Percentiles rank a stretch among this genome's conserved stretches.
These are phyloP conservation scores for Phyllotreta cruciferae DNA, from an alignment of 2,888 invertebrate genomes.

Conservation along the genomic window DNA sequence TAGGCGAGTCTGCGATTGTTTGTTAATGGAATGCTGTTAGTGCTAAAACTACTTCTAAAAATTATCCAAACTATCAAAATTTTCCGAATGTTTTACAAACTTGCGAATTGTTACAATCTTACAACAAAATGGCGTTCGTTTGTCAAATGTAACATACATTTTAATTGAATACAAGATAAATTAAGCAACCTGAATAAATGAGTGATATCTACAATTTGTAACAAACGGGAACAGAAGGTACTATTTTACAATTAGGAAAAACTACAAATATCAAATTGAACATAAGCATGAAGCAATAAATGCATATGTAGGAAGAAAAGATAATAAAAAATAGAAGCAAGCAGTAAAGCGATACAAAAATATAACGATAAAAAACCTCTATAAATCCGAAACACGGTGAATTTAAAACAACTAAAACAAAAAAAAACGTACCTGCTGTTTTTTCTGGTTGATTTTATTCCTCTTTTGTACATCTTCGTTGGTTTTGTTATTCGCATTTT, in stretches of 20 bases:
- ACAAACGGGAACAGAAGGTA: too few relatives aligned
- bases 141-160: too few relatives aligned
- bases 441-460: slow-evolving; percentile 85
- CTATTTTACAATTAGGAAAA: too few relatives aligned
- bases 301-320: background rate
- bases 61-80: background rate
- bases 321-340: slow-evolving; percentile 7
- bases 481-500: slow-evolving; percentile 70
- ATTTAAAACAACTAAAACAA: background rate
- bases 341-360: slow-evolving; percentile 7
- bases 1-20: slow-evolving; percentile 21
- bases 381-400: background rate
- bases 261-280: background rate
- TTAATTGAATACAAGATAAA: too few relatives aligned
- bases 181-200: too few relatives aligned
- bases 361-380: slow-evolving; percentile 5
- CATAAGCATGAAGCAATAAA: background rate
- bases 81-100: background rate
- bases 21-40: slow-evolving; percentile 35
- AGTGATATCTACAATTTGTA: too few relatives aligned
- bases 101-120: background rate
- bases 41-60: slow-evolving; percentile 2
- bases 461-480: slow-evolving; percentile 75
- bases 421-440: slow-evolving; percentile 78
- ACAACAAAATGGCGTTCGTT: too few relatives aligned